phyloP scores from a whole-genome alignment of 2,888 invertebrate genomes.

The Plagodis dolabraria region DNA sequence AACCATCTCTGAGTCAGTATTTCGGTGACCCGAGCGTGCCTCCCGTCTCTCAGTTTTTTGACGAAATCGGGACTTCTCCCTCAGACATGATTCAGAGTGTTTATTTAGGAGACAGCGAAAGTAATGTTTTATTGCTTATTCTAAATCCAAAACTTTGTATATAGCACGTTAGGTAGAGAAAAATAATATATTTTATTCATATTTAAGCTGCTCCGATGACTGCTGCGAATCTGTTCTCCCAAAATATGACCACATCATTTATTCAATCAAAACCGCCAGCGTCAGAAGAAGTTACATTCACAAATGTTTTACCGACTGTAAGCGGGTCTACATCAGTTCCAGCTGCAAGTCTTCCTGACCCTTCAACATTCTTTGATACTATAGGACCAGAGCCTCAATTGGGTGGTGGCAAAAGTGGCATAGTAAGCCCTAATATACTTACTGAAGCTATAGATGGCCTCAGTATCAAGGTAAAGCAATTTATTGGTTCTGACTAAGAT shows the following conservation, averaged over 20 bases:
- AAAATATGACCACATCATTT: conserved; percentile 63
- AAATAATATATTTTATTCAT: not conserved
- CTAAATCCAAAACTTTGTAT: not conserved
- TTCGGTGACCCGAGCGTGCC: conserved; percentile 77
- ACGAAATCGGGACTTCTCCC: conserved; percentile 77
- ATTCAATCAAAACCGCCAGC: conserved; percentile 52
- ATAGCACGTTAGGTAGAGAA: not conserved
- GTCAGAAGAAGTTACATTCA: conserved; percentile 62
- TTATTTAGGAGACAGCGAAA: conserved; percentile 72
- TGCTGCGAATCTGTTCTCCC: conserved; percentile 54
- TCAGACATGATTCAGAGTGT: conserved; percentile 80
- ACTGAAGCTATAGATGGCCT: conserved; percentile 72
- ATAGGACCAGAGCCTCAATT: conserved; percentile 74
- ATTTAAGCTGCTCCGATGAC: conserved; percentile 51
- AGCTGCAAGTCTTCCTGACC: conserved; percentile 74
- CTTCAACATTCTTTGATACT: conserved; percentile 80
- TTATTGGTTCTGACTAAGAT: not conserved
- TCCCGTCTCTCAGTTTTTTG: conserved; percentile 78
- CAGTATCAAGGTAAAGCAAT: conserved; percentile 60
- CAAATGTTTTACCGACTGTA: conserved; percentile 67
- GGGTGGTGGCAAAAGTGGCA: conserved; percentile 53
- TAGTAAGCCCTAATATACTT: conserved; percentile 55
- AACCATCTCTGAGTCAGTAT: conserved; percentile 84
- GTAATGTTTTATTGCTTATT: conserved; percentile 39
- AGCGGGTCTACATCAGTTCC: conserved; percentile 66